These are phyloP conservation scores for Aporrectodea caliginosa DNA, from an alignment of 1,140 invertebrate genomes.

Conservation along the genomic window DNA sequence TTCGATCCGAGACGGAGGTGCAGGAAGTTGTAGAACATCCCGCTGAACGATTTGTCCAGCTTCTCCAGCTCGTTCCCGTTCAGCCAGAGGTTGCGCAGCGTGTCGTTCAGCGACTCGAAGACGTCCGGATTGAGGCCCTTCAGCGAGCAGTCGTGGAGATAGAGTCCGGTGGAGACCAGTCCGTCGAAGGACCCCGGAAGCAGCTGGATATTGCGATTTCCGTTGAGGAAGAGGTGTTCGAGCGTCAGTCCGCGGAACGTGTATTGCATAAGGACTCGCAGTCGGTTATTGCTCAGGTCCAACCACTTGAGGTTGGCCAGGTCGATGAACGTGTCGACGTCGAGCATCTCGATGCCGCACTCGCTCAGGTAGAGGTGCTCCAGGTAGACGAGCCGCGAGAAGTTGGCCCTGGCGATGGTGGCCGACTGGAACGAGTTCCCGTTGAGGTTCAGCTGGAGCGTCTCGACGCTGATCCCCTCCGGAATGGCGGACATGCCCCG, in stretches of 20 bases:
- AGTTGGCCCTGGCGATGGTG: slow-evolving; percentile 43
- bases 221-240: slow-evolving; percentile 51
- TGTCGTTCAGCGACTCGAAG: slow-evolving; percentile 47
- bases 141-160: slow-evolving; percentile 50
- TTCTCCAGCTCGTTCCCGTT: slow-evolving; percentile 49
- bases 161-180: slow-evolving; percentile 48
- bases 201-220: slow-evolving; percentile 47
- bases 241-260: slow-evolving; percentile 50
- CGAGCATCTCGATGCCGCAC: slow-evolving; percentile 50
- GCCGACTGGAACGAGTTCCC: slow-evolving; percentile 46
- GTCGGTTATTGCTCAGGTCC: slow-evolving; percentile 52
- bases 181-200: slow-evolving; percentile 46
- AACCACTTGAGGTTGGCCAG: slow-evolving; percentile 49
- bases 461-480: slow-evolving; percentile 44
- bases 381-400: slow-evolving; percentile 42
- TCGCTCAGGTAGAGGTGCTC: slow-evolving; percentile 50
- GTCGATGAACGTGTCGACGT: slow-evolving; percentile 49
- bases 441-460: slow-evolving; percentile 50
- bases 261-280: slow-evolving; percentile 45
- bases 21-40: slow-evolving; percentile 44
- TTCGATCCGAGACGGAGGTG: slow-evolving; percentile 50
- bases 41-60: slow-evolving; percentile 42
- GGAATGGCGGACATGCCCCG: slow-evolving; percentile 46
- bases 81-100: slow-evolving; percentile 48
- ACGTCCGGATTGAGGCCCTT: slow-evolving; percentile 43